Conservation (phyloP, 1,140 invertebrate genomes). For the Trichonephila inaurata region DNA sequence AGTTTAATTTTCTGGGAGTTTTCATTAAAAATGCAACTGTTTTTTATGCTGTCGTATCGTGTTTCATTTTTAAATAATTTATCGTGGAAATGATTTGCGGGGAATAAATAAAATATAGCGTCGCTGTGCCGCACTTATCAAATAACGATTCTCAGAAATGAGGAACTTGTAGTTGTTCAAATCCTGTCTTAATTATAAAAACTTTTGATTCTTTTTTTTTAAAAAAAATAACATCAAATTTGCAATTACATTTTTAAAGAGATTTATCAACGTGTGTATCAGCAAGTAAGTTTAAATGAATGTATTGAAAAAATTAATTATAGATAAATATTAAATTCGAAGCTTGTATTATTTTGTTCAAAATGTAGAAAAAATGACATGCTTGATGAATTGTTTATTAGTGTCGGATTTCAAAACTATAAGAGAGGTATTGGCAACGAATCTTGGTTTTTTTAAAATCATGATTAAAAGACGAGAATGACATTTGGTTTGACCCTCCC, state of each 20-base stretch:
- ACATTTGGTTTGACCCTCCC: no score
- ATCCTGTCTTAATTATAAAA: background rate
- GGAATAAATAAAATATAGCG: background rate
- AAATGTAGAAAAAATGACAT: no score
- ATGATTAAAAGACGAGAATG: no score
- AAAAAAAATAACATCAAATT: background rate
- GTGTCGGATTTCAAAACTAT: no score
- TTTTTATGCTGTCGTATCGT: background rate
- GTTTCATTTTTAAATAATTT: conserved; percentile 20
- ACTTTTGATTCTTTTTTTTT: background rate
- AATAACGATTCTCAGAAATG: background rate
- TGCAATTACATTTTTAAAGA: background rate
- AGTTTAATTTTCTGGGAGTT: conserved; percentile 3
- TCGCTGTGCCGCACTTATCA: background rate
- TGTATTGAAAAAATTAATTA: no score
- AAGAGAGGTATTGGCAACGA: no score
- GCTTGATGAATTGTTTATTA: no score
- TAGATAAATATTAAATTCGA: no score
- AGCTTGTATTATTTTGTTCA: no score
- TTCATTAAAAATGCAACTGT: conserved; percentile 14
- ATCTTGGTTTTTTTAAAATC: no score
- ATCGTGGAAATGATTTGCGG: background rate
- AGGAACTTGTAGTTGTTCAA: background rate
- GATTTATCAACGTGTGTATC: no score
- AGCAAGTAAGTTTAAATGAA: no score